Evolutionary conservation across 2,797 vertebrate genomes (phyloP), one percentile per base, ranked within the genome.

Genomic region (Carcharodon carcharias): DNA sequence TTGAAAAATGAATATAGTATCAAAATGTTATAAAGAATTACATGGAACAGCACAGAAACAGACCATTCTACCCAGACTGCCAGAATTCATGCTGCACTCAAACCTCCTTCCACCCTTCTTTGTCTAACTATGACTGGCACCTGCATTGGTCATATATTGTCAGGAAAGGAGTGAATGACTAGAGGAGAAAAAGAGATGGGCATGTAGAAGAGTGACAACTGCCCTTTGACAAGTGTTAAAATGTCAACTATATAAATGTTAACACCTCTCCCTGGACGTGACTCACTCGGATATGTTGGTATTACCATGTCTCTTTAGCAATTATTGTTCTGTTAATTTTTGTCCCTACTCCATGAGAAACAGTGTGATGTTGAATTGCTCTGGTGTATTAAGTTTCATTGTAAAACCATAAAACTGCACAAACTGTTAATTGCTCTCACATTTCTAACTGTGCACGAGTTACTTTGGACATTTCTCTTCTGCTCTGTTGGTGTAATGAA

Each of bases 381-480:
- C 97, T 97, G 91, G 96, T 35, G 96, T 96, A 96, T 97, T 97
- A 96, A 96, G 97, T 98, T 98, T 98, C 97, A 97, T 97, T 96
- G 96, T 96, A 96, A 97, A 97, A 97, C 97, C 97, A 97, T 97
- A 97, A 97, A 65, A 97, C 97, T 97, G 97, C 96, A 97, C 97
- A 97, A 97, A 96, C 97, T 96, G 96, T 97, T 96, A 96, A 96
- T 96, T 97, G 97, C 96, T 97, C 98, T 98, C 97, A 97, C 97
- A 96, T 98, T 98, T 98, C 97, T 98, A 97, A 97, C 96, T 96
- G 96, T 97, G 97, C 97, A 97, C 97, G 97, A 96, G 96, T 97
- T 97, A 97, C 96, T 97, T 97, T 97, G 97, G 97, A 97, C 97
- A 97, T 97, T 97, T 96, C 97, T 97, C 97, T 97, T 97, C 97